Conservation (phyloP, 1,140 invertebrate genomes). For the Papilio machaon region DNA sequence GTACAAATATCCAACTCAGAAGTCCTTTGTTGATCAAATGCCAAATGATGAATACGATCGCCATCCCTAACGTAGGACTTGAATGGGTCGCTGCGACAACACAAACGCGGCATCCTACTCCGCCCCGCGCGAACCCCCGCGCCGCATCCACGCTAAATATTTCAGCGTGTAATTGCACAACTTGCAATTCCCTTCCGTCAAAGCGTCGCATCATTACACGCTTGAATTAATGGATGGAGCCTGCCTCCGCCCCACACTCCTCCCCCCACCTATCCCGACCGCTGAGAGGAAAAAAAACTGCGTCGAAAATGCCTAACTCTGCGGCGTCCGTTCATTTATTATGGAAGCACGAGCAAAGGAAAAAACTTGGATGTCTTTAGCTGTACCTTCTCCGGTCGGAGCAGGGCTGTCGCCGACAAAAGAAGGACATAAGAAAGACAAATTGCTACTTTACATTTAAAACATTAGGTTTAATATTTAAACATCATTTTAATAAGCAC, state of each 20-base stretch:
- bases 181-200: constrained; percentile 64
- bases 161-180: constrained; percentile 70
- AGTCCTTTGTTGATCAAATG: too few relatives aligned
- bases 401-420: constrained; percentile 26
- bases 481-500: too few relatives aligned
- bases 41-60: neutral
- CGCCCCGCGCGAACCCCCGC: constrained; percentile 38
- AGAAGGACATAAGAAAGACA: neutral
- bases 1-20: too few relatives aligned
- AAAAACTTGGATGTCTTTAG: constrained; percentile 47
- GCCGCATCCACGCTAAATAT: constrained; percentile 62
- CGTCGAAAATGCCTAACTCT: constrained; percentile 53
- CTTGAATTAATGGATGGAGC: constrained; percentile 58
- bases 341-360: constrained; percentile 58
- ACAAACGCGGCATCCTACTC: constrained; percentile 2
- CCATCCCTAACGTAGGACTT: constrained; percentile 42
- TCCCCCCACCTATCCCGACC: constrained; percentile 38
- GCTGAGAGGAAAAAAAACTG: constrained; percentile 51
- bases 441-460: neutral
- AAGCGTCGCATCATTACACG: constrained; percentile 63
- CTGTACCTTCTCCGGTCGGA: constrained; percentile 37
- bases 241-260: constrained; percentile 24
- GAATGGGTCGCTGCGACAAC: constrained; percentile 44
- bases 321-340: constrained; percentile 66
- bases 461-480: neutral